These are phyloP conservation scores for Heterochromis multidens DNA, from an alignment of 2,113 vertebrate genomes.

Conservation along the genomic window DNA sequence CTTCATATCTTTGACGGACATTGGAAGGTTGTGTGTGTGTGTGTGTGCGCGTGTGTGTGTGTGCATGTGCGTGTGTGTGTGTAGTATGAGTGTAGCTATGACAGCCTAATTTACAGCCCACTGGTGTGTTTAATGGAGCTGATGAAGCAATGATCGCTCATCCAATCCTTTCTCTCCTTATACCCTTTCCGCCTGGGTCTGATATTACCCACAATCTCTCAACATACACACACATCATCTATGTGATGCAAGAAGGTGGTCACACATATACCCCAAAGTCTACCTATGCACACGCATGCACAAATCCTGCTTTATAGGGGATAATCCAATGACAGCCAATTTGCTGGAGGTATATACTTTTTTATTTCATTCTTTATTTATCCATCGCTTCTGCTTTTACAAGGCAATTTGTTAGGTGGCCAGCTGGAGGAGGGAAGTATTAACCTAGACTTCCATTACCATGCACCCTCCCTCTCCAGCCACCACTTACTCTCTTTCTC, in stretches of 20 bases:
- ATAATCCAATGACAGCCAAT: conserved; percentile 78
- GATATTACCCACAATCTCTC: conserved; percentile 13
- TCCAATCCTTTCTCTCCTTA: conserved; percentile 32
- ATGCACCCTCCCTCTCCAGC: background rate
- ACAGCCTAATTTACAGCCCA: conserved; percentile 57
- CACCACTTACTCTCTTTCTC: background rate
- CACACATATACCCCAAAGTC: conserved; percentile 27
- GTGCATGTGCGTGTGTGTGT: background rate
- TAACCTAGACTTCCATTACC: conserved; percentile 63
- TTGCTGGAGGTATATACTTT: conserved; percentile 70
- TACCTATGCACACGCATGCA: conserved; percentile 5
- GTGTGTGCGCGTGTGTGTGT: background rate
- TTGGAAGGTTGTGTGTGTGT: background rate
- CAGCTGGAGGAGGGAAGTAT: conserved; percentile 51
- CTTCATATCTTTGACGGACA: no score
- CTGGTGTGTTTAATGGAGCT: conserved; percentile 69
- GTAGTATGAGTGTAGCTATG: background rate
- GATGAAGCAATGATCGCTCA: conserved; percentile 63
- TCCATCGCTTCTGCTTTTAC: conserved; percentile 64
- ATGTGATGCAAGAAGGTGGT: conserved; percentile 41
- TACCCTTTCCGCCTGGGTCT: conserved; percentile 2
- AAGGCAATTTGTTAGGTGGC: conserved; percentile 67
- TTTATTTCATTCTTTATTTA: conserved; percentile 70
- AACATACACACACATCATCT: background rate
- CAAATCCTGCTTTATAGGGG: conserved; percentile 70